Evolutionary conservation across 2,797 vertebrate species (phyloP).

Genomic region (Phoebastria nigripes): DNA sequence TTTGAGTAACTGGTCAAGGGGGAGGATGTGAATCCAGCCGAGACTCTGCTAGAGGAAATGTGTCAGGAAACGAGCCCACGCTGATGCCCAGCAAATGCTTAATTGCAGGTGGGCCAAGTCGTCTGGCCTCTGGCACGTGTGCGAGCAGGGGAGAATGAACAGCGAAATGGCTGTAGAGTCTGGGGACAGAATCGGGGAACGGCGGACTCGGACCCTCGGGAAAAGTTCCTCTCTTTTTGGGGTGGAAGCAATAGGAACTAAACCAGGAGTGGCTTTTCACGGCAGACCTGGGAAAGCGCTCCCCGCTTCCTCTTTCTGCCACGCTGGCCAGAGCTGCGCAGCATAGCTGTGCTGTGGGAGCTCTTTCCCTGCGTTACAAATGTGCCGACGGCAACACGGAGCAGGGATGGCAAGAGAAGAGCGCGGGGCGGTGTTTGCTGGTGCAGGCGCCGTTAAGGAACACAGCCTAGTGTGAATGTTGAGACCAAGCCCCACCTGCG

Average conservation of each 20-base stretch:
- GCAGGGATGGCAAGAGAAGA: background rate
- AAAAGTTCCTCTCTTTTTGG: background rate
- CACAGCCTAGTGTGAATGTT: background rate
- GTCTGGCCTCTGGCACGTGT: background rate
- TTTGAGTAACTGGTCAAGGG: conserved; percentile 1
- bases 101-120: background rate
- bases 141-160: background rate
- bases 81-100: background rate
- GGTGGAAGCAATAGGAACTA: background rate
- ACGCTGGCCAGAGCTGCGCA: background rate
- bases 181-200: accelerated
- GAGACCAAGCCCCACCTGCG: background rate
- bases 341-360: background rate
- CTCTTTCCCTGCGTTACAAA: accelerated
- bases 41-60: background rate
- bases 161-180: accelerated
- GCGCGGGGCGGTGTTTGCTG: background rate
- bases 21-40: background rate
- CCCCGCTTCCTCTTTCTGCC: background rate
- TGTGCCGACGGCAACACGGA: accelerated
- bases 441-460: background rate
- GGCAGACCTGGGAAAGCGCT: accelerated
- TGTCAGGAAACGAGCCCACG: background rate
- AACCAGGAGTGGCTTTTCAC: background rate
- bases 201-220: accelerated